Evolutionary conservation across 2,888 invertebrate genomes (phyloP), one percentile per base, ranked within the genome.

Genomic region (Thymelicus lineola): DNA sequence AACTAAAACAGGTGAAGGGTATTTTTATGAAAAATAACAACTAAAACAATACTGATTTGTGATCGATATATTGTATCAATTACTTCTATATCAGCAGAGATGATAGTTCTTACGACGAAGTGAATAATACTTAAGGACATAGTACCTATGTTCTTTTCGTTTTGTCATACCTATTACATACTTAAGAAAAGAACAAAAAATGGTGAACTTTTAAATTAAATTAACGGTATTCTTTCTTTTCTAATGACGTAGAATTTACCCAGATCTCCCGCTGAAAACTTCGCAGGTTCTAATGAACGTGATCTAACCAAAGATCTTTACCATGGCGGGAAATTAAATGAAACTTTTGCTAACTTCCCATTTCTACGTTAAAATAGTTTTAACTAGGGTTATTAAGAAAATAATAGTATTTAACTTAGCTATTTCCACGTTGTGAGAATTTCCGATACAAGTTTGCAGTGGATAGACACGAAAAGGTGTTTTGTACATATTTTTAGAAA

Each of bases 321-420:
- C 64, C 53, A 64, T 53, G 59, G 67, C 66, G 64, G 12, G 73
- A 72, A 76, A 76, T 76, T 76, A 67, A 77, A 76, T 76, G 73
- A 76, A 82, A 82, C 80, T 78, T 68, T 75, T 79, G 77, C 80
- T 78, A 82, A 83, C 82, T 84, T 82, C 73, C 72, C 77, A 81
- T 82, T 79, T 77, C 57, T 74, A 75, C 76, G 75, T 73, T 70
- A 78, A 81, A 82, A 84, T 80, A 77, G 75, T 72, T 69, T 79
- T 82, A 82, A 84, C 80, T 80, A 55, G 64, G 55, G 63, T 75
- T 78, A 81, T 81, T 79, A 79, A 80, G 79, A 75, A 78, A 75
- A 79, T 78, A 79, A 77, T 77, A 76, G 77, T 79, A 79, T 80
- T 55, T 77, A 76, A 84, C 80, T 82, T 82, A 78, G 77, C 76